Conservation (phyloP, 2,888 invertebrate species). For the Andrena flavipes region DNA sequence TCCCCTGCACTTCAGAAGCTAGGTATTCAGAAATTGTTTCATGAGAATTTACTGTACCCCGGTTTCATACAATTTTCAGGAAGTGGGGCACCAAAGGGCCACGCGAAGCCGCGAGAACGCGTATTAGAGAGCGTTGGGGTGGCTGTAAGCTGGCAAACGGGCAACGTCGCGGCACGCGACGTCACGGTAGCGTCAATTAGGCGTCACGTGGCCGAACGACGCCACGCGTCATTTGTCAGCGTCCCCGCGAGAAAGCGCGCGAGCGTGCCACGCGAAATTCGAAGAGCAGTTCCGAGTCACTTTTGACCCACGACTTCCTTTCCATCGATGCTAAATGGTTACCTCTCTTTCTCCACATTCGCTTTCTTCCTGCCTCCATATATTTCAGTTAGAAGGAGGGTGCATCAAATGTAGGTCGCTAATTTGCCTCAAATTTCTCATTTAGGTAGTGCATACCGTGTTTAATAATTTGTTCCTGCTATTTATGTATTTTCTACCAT, state of each 20-base stretch:
- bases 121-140: slow-evolving; percentile 26
- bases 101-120: slow-evolving; percentile 32
- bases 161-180: slow-evolving; percentile 80
- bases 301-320: slow-evolving; percentile 49
- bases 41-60: not conserved
- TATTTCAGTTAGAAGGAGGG: not conserved
- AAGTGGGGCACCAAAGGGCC: not conserved
- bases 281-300: slow-evolving; percentile 59
- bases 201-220: slow-evolving; percentile 82
- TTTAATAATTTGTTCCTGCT: too few species aligned
- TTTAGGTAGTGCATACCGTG: too few species aligned
- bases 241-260: slow-evolving; percentile 63
- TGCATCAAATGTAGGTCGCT: too few species aligned
- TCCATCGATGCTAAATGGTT: slow-evolving; percentile 4
- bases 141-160: slow-evolving; percentile 54
- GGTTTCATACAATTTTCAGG: not conserved
- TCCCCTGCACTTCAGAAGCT: not conserved
- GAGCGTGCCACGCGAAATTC: slow-evolving; percentile 49
- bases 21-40: not conserved
- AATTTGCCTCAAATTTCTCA: too few species aligned
- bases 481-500: too few species aligned
- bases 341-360: not conserved
- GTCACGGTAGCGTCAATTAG: slow-evolving; percentile 84
- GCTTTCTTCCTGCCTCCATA: not conserved
- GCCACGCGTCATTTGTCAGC: slow-evolving; percentile 84